A percentile compares a stretch with the other conserved stretches of the same genome.
Evolutionary conservation across 2,888 invertebrate species (phyloP).

Genomic region (Tryphoninae sp.): DNA sequence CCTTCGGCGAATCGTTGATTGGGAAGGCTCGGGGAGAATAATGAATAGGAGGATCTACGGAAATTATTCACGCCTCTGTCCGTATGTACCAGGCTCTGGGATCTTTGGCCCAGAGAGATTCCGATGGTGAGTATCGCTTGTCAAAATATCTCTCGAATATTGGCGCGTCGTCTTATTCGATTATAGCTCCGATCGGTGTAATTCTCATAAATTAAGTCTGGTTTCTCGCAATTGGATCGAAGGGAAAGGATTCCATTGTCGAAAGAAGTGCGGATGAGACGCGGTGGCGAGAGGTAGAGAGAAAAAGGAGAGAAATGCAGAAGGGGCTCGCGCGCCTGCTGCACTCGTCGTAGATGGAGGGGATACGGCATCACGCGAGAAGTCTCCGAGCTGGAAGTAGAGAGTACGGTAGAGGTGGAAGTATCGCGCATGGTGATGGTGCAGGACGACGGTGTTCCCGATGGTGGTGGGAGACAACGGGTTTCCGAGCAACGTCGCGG

Average conservation of each 20-base stretch:
- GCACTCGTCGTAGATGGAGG: slow-evolving; percentile 35
- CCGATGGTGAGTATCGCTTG: slow-evolving; percentile 6
- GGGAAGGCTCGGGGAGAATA: slow-evolving; percentile 16
- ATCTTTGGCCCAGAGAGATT: slow-evolving; percentile 15
- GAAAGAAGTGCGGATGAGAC: slow-evolving; percentile 41
- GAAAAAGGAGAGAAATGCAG: slow-evolving; percentile 32
- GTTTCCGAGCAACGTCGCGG: slow-evolving; percentile 75
- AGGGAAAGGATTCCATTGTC: slow-evolving; percentile 43
- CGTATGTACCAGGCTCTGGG: slow-evolving; percentile 6
- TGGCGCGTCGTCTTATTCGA: neutral
- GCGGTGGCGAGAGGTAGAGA: slow-evolving; percentile 35
- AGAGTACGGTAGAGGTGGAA: slow-evolving; percentile 30
- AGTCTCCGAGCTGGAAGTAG: slow-evolving; percentile 13
- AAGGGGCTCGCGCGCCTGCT: slow-evolving; percentile 36
- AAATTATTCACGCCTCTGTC: slow-evolving; percentile 37
- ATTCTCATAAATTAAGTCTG: neutral
- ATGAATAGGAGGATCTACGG: slow-evolving; percentile 41
- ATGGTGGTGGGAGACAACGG: slow-evolving; percentile 68
- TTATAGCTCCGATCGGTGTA: neutral
- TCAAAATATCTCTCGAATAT: neutral
- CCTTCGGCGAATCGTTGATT: slow-evolving; percentile 17
- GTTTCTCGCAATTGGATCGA: slow-evolving; percentile 2
- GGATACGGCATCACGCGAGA: slow-evolving; percentile 52
- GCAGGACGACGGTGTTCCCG: slow-evolving; percentile 60
- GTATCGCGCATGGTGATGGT: slow-evolving; percentile 59